Evolutionary conservation across 64 coral and sea anemone genomes (phyloP).

Genomic region (Orbicella faveolata): DNA sequence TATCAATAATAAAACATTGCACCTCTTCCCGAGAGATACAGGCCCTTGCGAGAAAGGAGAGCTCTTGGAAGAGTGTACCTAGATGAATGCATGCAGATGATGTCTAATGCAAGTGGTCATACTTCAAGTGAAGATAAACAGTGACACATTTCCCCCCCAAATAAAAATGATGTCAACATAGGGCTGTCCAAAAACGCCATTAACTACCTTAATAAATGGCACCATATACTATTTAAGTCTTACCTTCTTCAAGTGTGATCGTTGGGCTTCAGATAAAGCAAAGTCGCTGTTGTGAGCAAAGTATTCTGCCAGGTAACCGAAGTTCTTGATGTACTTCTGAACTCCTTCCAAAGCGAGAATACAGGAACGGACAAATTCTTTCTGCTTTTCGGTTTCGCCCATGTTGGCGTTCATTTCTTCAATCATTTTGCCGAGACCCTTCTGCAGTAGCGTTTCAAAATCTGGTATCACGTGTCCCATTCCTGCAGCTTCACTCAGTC

Average conservation of each 20-base stretch:
- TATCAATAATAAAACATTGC: too few species aligned
- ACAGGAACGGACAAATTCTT: constrained; percentile 50
- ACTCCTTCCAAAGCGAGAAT: constrained; percentile 63
- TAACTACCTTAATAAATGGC: not conserved
- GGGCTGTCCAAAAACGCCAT: too few species aligned
- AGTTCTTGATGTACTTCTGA: constrained; percentile 63
- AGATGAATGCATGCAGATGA: too few species aligned
- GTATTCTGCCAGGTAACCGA: constrained; percentile 48
- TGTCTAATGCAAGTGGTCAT: too few species aligned
- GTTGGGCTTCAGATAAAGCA: constrained; percentile 43
- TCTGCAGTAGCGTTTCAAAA: constrained; percentile 43
- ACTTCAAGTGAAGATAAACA: too few species aligned
- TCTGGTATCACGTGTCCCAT: constrained; percentile 67
- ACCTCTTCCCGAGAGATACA: too few species aligned
- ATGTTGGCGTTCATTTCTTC: constrained; percentile 37
- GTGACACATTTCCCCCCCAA: too few species aligned
- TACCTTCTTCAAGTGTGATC: constrained; percentile 46
- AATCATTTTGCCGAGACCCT: constrained; percentile 54
- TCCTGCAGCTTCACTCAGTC: constrained; percentile 58
- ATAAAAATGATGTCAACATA: too few species aligned
- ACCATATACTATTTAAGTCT: not conserved
- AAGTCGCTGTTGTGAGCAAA: constrained; percentile 7
- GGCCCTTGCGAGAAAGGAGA: too few species aligned
- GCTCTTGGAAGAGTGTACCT: too few species aligned
- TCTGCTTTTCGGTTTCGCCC: constrained; percentile 6